A percentile compares a stretch with the other conserved stretches of the same genome.
These are phyloP conservation scores for Geococcyx californianus DNA, from an alignment of 2,113 vertebrate genomes.

Conservation along the genomic window DNA sequence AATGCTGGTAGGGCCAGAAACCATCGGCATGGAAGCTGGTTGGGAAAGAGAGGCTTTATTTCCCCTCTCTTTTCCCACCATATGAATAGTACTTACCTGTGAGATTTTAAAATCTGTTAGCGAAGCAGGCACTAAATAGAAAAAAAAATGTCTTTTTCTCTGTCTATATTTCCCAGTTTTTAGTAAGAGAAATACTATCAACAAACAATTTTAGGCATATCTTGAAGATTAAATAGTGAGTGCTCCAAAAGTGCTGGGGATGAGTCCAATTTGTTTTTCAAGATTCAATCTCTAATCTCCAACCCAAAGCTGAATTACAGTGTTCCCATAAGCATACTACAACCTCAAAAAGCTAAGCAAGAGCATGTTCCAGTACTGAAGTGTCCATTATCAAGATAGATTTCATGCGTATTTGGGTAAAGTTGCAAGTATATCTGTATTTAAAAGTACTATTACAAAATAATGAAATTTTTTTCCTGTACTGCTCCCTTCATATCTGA, in stretches of 20 bases:
- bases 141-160: not conserved
- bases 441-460: not conserved
- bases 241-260: not conserved
- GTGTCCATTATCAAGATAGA: not conserved
- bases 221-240: not conserved
- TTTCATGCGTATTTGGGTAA: not conserved
- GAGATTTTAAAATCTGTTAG: not conserved
- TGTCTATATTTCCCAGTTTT: not conserved
- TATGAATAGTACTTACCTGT: not conserved
- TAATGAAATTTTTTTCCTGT: not conserved
- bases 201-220: not conserved
- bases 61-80: not conserved
- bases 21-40: not conserved
- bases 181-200: not conserved
- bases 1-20: not conserved
- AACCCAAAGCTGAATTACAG: not conserved
- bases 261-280: not conserved
- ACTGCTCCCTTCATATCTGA: not conserved
- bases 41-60: not conserved
- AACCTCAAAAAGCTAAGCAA: not conserved
- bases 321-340: not conserved
- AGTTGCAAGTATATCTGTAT: not conserved
- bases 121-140: not conserved
- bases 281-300: not conserved
- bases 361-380: not conserved